A percentile compares a stretch with the other conserved stretches of the same genome.
phyloP scores from a whole-genome alignment of 2,797 vertebrate species.

The Anguilla obscura region DNA sequence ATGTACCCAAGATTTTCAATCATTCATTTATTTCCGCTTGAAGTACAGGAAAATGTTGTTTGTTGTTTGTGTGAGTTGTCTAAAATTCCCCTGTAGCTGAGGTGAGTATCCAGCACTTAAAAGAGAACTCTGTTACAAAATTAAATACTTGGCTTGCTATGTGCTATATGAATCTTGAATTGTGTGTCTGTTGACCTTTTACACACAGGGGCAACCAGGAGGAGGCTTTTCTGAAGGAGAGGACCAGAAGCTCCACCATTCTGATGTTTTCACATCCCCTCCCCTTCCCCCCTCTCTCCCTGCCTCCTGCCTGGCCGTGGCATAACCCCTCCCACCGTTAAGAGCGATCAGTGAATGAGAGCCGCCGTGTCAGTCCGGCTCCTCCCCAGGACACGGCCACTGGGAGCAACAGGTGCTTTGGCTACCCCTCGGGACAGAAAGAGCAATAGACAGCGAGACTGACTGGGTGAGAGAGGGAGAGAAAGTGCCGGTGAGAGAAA shows the following conservation, averaged over 20 bases:
- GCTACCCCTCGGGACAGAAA: background rate
- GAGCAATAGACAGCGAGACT: slow-evolving; percentile 21
- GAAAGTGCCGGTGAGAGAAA: background rate
- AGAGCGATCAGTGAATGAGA: slow-evolving; percentile 74
- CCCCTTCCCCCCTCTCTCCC: slow-evolving; percentile 38
- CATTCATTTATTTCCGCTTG: background rate
- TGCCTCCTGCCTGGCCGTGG: slow-evolving; percentile 48
- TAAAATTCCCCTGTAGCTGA: background rate
- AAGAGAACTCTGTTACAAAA: background rate
- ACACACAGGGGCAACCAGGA: background rate
- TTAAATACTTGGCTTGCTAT: background rate
- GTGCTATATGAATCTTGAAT: background rate
- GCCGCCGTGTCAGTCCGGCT: slow-evolving; percentile 43
- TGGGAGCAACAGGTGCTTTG: slow-evolving; percentile 40
- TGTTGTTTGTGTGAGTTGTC: background rate
- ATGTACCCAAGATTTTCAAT: background rate
- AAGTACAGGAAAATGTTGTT: background rate
- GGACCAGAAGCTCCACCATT: background rate
- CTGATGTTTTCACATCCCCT: background rate
- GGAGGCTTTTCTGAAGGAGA: background rate
- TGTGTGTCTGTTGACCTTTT: slow-evolving; percentile 42
- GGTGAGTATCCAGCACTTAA: background rate
- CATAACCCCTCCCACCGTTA: slow-evolving; percentile 66
- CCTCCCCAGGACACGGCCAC: slow-evolving; percentile 53
- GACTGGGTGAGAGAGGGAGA: slow-evolving; percentile 26